Conservation (phyloP, 2,797 vertebrate genomes). For the Enteromius fasciolatus region DNA sequence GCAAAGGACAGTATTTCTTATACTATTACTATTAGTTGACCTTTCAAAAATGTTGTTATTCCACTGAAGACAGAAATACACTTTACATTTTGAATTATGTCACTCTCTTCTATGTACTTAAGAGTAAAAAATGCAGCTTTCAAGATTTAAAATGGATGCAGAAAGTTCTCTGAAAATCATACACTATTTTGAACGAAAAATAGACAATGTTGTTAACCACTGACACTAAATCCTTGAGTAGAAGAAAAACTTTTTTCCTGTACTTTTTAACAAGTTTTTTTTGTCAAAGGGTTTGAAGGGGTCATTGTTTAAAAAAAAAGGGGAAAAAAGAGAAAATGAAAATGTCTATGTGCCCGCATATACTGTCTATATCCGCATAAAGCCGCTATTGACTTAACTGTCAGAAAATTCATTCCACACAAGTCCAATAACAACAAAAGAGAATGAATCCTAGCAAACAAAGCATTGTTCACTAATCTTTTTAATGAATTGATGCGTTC, state of each 20-base stretch:
- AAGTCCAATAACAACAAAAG: conserved; percentile 14
- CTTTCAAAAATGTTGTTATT: background rate
- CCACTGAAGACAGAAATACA: background rate
- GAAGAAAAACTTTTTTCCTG: background rate
- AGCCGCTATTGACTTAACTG: background rate
- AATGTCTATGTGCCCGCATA: background rate
- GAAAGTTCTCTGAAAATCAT: background rate
- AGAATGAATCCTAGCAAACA: conserved; percentile 11
- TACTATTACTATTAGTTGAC: background rate
- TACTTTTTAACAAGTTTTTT: background rate
- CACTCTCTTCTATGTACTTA: background rate
- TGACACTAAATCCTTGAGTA: background rate
- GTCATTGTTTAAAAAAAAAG: background rate
- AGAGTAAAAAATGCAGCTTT: background rate
- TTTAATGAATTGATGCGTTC: conserved; percentile 41
- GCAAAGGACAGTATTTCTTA: background rate
- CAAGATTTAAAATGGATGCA: background rate
- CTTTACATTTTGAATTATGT: background rate
- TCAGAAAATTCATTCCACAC: background rate
- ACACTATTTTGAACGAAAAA: background rate
- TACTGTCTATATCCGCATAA: background rate
- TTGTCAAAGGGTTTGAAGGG: background rate
- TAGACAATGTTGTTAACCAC: background rate
- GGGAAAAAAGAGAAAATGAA: background rate
- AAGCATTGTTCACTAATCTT: conserved; percentile 27